Base-by-base conservation (phyloP, 2,113 vertebrate genomes). In the Podocnemis expansa region DNA sequence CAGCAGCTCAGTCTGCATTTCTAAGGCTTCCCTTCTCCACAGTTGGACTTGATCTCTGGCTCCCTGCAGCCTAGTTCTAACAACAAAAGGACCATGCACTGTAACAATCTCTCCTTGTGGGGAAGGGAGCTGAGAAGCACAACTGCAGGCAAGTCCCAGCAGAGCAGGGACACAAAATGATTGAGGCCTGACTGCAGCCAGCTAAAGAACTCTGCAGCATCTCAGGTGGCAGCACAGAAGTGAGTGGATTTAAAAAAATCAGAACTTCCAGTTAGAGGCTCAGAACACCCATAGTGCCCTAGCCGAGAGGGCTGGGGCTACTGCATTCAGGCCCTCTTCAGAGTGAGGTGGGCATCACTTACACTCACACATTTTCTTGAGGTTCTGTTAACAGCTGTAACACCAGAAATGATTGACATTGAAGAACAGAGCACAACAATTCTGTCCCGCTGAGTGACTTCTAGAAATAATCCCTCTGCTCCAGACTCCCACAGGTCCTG, bases 241-340 rank as follows among this genome's bases (percentile, higher is more conserved):
- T 47, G 47, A 47, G 10, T 47, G 47, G 47, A 47, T 47, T 47
- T 47, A 47, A 47, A 47, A 21, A 3, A 38, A 70, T 38, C n/a
- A 38, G 63, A 70, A 38, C 22, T 38, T 70, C n/a, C 63, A 22
- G 17, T 17, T 21, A 38, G 34, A 70, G 63, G 11, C n/a, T 21
- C n/a, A 70, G 51, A 52, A 52, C 16, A 19, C 81, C 89, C 76
- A 92, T 56, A 97, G 93, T 94, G 88, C 93, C 94, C 92, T 95
- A 94, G 54, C 93, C 0, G 76, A 4, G 75, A 34, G 89, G 75
- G 31, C 0, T n/a, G 78, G 19, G 86, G 19, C 43, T 3, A 54
- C 11, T 34, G 3, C 47, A 45, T 27, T 70, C 60, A 67, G 14
- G 60, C n/a, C 41, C 67, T 25, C 12, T 24, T 41, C 79, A 84